phyloP scores from a whole-genome alignment of 2,797 vertebrate species.

The Alosa sapidissima region DNA sequence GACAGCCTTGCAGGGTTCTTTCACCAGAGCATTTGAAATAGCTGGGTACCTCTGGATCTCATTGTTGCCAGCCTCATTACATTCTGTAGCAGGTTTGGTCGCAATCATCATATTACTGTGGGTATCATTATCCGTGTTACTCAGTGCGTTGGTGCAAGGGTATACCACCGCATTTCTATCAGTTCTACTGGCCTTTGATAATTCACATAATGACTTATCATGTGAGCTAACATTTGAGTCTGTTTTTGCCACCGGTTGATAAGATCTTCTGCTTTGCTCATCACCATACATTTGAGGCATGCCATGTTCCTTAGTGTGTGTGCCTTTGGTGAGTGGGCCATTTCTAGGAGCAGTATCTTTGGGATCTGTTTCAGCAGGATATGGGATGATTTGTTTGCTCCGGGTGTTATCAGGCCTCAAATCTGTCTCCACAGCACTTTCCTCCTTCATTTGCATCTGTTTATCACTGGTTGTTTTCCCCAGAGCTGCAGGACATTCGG shows the following conservation, averaged over 20 bases:
- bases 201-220: background rate
- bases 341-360: background rate
- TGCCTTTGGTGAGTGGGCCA: background rate
- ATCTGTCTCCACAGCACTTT: background rate
- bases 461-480: background rate
- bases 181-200: background rate
- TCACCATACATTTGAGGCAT: background rate
- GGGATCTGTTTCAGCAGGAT: constrained; percentile 16
- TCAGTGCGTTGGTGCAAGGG: background rate
- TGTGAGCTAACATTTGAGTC: background rate
- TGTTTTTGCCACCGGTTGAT: background rate
- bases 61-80: background rate
- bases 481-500: background rate
- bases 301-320: background rate
- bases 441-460: constrained; percentile 16
- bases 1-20: constrained; percentile 9
- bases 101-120: background rate
- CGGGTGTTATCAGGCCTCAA: background rate
- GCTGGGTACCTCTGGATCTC: background rate
- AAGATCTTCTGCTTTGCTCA: background rate
- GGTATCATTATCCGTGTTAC: background rate
- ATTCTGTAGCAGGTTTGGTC: background rate
- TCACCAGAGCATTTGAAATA: background rate
- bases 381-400: constrained; percentile 20
- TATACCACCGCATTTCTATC: background rate